These are phyloP conservation scores for Porites evermanni DNA, from an alignment of 92 coral and sea anemone species.

Conservation along the genomic window DNA sequence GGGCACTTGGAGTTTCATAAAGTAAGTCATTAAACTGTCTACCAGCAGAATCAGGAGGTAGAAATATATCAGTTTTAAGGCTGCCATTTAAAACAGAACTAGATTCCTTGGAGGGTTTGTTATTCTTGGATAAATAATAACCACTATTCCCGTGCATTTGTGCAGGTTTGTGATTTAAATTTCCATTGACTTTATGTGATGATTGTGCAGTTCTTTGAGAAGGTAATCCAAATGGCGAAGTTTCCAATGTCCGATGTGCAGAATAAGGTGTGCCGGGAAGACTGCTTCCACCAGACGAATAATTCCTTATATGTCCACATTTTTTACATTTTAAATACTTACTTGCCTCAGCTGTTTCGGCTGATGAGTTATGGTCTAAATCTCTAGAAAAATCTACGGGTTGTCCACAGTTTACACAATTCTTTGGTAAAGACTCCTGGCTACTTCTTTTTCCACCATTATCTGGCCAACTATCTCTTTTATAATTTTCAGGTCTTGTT, in stretches of 20 bases:
- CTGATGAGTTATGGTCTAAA: neutral
- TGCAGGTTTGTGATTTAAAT: neutral
- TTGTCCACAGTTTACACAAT: conserved; percentile 82
- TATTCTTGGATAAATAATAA: neutral
- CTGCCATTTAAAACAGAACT: conserved; percentile 33
- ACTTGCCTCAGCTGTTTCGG: conserved; percentile 14
- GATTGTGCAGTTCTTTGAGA: conserved; percentile 17
- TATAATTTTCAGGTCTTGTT: conserved; percentile 27
- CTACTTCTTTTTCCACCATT: conserved; percentile 59
- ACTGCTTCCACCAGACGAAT: conserved; percentile 73
- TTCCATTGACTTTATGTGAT: conserved; percentile 39
- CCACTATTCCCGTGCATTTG: conserved; percentile 1
- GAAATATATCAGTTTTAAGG: conserved; percentile 21
- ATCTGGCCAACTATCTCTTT: conserved; percentile 44
- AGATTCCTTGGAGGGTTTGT: neutral
- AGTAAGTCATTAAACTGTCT: conserved; percentile 14
- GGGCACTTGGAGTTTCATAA: conserved; percentile 62
- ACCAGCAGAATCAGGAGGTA: conserved; percentile 30
- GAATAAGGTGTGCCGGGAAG: conserved; percentile 75
- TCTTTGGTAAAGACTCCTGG: conserved; percentile 63
- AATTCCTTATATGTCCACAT: conserved; percentile 60
- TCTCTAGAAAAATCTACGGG: conserved; percentile 32
- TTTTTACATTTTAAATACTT: conserved; percentile 47
- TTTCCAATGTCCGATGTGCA: conserved; percentile 47
- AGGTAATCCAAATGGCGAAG: conserved; percentile 28